These are phyloP conservation scores for Danaus melanippus DNA, from an alignment of 1,140 invertebrate genomes.

Conservation along the genomic window DNA sequence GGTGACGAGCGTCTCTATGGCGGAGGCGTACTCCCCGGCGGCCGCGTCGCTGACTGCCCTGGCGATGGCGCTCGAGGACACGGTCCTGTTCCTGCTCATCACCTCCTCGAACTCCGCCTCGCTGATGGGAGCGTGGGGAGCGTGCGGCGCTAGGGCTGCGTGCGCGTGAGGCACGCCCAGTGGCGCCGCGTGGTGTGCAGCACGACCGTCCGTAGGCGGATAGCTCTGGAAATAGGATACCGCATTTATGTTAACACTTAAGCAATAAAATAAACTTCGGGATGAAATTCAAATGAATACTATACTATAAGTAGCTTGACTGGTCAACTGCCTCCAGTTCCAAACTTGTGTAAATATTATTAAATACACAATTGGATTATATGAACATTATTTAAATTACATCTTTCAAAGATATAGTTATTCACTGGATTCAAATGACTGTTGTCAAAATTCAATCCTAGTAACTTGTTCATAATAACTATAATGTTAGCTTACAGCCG, in stretches of 20 bases:
- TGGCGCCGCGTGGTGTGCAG: constrained; percentile 31
- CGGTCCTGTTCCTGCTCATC: constrained; percentile 96
- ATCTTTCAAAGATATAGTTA: too few species aligned
- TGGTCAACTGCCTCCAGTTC: too few species aligned
- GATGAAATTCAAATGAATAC: too few species aligned
- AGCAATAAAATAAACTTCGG: too few species aligned
- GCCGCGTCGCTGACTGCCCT: constrained; percentile 97
- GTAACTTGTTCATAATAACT: too few species aligned
- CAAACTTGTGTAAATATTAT: too few species aligned
- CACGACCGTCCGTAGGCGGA: constrained; percentile 34
- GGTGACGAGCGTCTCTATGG: constrained; percentile 98
- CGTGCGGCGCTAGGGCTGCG: constrained; percentile 23
- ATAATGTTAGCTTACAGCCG: constrained; percentile 34
- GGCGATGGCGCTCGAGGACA: constrained; percentile 96
- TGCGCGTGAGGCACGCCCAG: constrained; percentile 28
- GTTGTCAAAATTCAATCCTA: too few species aligned
- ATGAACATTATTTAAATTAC: too few species aligned
- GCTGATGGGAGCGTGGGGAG: constrained; percentile 77
- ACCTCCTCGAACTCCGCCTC: constrained; percentile 99
- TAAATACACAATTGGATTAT: too few species aligned
- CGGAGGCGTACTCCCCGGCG: constrained; percentile 95
- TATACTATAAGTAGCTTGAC: too few species aligned
- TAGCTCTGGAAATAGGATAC: constrained; percentile 40
- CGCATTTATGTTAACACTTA: too few species aligned
- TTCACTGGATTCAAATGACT: too few species aligned